A percentile compares a stretch with the other conserved stretches of the same genome.
These are phyloP conservation scores for Adelphocoris suturalis DNA, from an alignment of 2,888 invertebrate species.

Conservation along the genomic window DNA sequence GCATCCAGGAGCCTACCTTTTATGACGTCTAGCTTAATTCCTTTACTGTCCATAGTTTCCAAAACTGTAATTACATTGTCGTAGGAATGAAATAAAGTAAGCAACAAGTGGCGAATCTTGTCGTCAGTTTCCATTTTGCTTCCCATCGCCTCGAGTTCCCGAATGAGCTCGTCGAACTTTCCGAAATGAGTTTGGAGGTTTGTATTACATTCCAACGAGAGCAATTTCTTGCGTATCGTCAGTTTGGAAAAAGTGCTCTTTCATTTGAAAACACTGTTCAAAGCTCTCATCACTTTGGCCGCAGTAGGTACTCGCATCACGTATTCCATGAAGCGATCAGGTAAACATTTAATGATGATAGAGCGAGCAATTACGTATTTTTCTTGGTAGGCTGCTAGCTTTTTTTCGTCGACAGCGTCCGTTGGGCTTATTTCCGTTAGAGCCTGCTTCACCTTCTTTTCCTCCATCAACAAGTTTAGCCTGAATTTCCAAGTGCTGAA, in stretches of 20 bases:
- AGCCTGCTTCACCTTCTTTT: not conserved
- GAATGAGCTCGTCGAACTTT: constrained; percentile 67
- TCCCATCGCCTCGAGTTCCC: constrained; percentile 67
- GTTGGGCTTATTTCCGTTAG: not conserved
- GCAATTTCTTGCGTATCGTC: constrained; percentile 24
- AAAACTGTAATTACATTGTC: not conserved
- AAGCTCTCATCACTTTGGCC: not conserved
- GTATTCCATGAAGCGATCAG: constrained; percentile 43
- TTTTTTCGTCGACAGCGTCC: not conserved
- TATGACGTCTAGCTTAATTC: not conserved
- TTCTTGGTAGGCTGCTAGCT: not conserved
- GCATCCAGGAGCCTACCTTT: not conserved
- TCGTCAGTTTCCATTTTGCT: constrained; percentile 60
- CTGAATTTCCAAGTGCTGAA: constrained; percentile 46
- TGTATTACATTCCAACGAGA: constrained; percentile 43
- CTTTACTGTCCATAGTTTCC: not conserved
- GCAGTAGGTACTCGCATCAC: constrained; percentile 37
- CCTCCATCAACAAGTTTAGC: not conserved
- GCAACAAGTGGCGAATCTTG: constrained; percentile 56
- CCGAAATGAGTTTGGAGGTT: constrained; percentile 63
- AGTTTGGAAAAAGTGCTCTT: constrained; percentile 60
- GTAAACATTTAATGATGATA: constrained; percentile 20
- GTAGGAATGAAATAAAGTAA: not conserved
- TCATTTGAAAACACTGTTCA: constrained; percentile 55
- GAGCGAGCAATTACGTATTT: not conserved